Evolutionary conservation across 2,888 invertebrate species (phyloP).

Genomic region (Hydriomena furcata): DNA sequence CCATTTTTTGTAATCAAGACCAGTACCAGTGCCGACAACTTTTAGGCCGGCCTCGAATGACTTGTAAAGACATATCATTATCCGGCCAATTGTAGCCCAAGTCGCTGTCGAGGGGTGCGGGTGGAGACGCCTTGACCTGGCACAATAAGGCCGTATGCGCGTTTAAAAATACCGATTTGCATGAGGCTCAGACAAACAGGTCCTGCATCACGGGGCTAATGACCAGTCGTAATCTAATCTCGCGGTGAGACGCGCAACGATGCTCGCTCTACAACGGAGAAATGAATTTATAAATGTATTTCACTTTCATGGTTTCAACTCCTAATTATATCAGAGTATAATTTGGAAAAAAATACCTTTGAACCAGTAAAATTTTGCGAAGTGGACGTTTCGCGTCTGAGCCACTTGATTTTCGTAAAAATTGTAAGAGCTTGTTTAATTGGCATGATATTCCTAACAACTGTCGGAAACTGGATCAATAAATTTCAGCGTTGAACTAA

Average conservation of each 20-base stretch:
- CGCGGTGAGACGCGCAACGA: conserved; percentile 46
- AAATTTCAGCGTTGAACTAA: too few relatives aligned
- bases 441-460: not conserved
- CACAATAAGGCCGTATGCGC: conserved; percentile 33
- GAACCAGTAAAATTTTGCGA: too few relatives aligned
- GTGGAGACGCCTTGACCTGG: conserved; percentile 34
- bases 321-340: too few relatives aligned
- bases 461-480: not conserved
- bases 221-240: conserved; percentile 77
- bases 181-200: conserved; percentile 55
- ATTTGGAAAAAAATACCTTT: too few relatives aligned
- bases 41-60: conserved; percentile 32
- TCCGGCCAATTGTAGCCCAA: conserved; percentile 24
- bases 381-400: too few relatives aligned
- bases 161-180: conserved; percentile 39
- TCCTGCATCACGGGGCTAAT: conserved; percentile 65
- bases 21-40: conserved; percentile 30
- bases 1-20: conserved; percentile 31
- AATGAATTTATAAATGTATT: conserved; percentile 36
- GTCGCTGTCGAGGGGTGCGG: conserved; percentile 20
- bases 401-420: too few relatives aligned
- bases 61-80: conserved; percentile 32
- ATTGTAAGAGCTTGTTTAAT: not conserved
- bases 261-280: conserved; percentile 48
- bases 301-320: conserved; percentile 23